A percentile compares a stretch with the other conserved stretches of the same genome.
Conservation (phyloP, 2,888 invertebrate genomes). For the Papilio gigon region DNA sequence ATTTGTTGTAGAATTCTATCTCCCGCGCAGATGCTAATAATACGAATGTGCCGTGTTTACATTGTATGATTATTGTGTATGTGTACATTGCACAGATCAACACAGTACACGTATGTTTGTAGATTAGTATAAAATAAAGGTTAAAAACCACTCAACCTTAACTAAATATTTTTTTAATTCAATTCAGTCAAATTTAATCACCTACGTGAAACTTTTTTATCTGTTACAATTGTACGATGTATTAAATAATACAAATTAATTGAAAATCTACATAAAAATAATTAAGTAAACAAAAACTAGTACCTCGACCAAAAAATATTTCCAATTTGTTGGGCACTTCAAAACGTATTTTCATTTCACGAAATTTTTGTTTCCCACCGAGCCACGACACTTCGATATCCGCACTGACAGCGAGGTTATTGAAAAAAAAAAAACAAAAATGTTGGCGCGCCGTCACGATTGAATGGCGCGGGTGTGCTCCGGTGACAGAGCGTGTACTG, state of each 20-base stretch:
- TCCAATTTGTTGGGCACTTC: slow-evolving; percentile 81
- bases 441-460: slow-evolving; percentile 53
- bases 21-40: slow-evolving; percentile 49
- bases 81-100: neutral
- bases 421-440: slow-evolving; percentile 48
- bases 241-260: too few species aligned
- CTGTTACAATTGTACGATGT: too few species aligned
- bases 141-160: slow-evolving; percentile 19
- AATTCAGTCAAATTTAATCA: neutral
- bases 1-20: slow-evolving; percentile 40
- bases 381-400: slow-evolving; percentile 50
- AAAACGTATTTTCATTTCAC: slow-evolving; percentile 79
- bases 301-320: slow-evolving; percentile 76
- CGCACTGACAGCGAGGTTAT: slow-evolving; percentile 49
- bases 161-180: slow-evolving; percentile 8
- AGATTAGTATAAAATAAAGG: slow-evolving; percentile 28
- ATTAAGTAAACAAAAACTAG: slow-evolving; percentile 48
- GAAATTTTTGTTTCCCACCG: slow-evolving; percentile 42
- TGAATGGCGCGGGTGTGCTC: slow-evolving; percentile 66
- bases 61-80: neutral
- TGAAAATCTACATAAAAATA: too few species aligned
- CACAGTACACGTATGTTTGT: slow-evolving; percentile 1
- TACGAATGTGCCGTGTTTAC: slow-evolving; percentile 40
- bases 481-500: slow-evolving; percentile 67
- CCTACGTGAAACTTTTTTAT: too few species aligned